phyloP scores from a whole-genome alignment of 64 coral and sea anemone species.

The Catalaphyllia jardinei region DNA sequence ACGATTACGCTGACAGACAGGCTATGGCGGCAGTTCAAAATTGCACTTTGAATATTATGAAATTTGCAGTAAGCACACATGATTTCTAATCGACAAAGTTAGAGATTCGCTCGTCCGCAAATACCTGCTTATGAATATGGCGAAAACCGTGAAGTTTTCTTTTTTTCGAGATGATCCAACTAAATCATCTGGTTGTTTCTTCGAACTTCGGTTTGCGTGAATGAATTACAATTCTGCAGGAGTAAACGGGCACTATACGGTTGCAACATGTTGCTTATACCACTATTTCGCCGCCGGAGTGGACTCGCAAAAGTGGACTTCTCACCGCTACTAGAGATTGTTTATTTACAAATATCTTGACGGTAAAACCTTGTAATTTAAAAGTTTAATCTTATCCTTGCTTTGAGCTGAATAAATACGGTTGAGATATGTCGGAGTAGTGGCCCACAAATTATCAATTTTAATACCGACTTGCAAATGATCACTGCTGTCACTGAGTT shows the following conservation, averaged over 20 bases:
- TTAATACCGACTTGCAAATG: background rate
- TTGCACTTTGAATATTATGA: background rate
- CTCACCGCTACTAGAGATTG: background rate
- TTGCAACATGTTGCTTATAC: background rate
- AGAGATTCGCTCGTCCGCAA: background rate
- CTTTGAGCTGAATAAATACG: background rate
- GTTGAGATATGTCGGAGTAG: background rate
- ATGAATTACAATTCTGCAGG: no score
- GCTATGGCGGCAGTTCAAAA: background rate
- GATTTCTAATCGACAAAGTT: background rate
- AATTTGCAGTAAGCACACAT: background rate
- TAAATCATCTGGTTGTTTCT: background rate
- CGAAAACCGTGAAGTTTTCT: background rate
- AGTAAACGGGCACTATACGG: background rate
- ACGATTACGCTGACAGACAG: background rate
- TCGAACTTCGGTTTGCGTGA: background rate
- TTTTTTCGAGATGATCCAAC: background rate
- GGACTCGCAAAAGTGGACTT: background rate
- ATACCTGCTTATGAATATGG: background rate
- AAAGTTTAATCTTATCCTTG: background rate
- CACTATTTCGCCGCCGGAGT: no score
- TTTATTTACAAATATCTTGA: background rate
- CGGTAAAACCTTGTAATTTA: conserved; percentile 3
- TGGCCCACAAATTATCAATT: background rate
- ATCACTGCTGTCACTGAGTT: background rate